Evolutionary conservation across 2,797 vertebrate species (phyloP).

Genomic region (Arctocebus calabarensis): DNA sequence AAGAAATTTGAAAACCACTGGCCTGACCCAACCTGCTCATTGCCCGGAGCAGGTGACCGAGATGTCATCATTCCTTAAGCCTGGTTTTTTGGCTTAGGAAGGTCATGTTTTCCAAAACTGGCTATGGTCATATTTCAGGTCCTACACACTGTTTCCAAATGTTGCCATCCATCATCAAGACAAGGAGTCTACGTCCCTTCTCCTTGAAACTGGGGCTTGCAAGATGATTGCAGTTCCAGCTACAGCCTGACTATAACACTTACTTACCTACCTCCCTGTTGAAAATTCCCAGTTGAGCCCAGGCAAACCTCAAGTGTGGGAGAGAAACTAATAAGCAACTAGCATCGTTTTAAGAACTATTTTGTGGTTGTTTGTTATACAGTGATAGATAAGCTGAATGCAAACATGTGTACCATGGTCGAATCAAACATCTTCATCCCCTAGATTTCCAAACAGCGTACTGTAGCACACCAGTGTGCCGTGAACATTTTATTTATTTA

Average conservation of each 20-base stretch:
- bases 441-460: too few species aligned
- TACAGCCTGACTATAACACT: not conserved
- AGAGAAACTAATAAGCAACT: accelerated
- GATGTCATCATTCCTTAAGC: not conserved
- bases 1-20: not conserved
- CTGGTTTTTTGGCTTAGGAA: not conserved
- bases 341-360: not conserved
- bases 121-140: not conserved
- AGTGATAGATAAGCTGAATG: not conserved
- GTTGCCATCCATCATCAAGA: not conserved
- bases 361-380: not conserved
- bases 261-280: too few species aligned
- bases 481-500: too few species aligned
- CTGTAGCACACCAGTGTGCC: too few species aligned
- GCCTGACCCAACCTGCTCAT: not conserved
- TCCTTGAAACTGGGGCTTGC: not conserved
- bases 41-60: not conserved
- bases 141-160: not conserved
- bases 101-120: not conserved
- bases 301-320: not conserved
- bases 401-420: not conserved
- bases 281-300: not conserved
- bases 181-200: not conserved
- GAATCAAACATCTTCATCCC: not conserved
- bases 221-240: not conserved